phyloP scores from a whole-genome alignment of 2,797 vertebrate species.

The Chaunax sp. region DNA sequence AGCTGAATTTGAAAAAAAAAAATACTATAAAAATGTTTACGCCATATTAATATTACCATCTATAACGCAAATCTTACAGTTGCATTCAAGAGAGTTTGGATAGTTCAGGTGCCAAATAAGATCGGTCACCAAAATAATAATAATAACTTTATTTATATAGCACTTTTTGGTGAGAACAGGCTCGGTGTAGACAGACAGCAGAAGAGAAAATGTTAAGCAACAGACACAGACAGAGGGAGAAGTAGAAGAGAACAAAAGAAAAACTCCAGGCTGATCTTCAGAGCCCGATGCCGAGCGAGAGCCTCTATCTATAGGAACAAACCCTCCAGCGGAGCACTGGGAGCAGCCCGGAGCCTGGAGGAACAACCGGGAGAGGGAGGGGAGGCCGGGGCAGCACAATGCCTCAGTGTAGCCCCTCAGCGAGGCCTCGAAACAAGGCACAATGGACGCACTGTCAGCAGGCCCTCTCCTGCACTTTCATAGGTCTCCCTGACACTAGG shows the following conservation, averaged over 20 bases:
- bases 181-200: background rate
- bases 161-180: no score
- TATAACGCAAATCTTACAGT: no score
- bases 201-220: background rate
- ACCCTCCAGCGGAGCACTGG: constrained; percentile 19
- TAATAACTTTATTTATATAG: no score
- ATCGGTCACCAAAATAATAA: no score
- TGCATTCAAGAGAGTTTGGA: background rate
- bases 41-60: no score
- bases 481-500: constrained; percentile 61
- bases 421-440: constrained; percentile 62
- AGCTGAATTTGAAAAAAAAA: no score
- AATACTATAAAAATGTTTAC: no score
- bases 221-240: background rate
- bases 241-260: background rate
- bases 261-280: constrained; percentile 21
- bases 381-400: constrained; percentile 56
- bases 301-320: constrained; percentile 9
- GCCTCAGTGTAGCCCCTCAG: constrained; percentile 67
- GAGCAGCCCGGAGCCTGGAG: constrained; percentile 39
- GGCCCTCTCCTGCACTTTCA: constrained; percentile 54
- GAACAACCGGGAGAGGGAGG: constrained; percentile 39
- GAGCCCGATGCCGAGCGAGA: constrained; percentile 13
- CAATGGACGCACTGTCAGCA: constrained; percentile 77
- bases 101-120: background rate